Base-by-base conservation (phyloP, 2,888 invertebrate species). In the Acrocyrtus sp. region DNA sequence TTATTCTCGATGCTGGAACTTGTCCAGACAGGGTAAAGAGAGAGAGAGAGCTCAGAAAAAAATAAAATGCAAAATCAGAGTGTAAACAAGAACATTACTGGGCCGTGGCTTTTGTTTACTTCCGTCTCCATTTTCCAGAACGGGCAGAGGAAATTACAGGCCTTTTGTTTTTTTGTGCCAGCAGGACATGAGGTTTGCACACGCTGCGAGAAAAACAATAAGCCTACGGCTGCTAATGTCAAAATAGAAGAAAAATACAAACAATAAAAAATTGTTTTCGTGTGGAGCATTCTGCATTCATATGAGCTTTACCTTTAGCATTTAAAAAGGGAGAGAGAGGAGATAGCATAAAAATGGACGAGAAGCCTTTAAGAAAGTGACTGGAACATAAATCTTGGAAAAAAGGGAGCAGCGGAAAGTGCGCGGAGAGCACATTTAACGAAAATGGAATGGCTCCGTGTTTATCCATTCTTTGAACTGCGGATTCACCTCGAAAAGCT, bases 331-430 rank as follows among this genome's bases (percentile, higher is more conserved):
- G 34, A n/a, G n/a, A n/a, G n/a, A n/a, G 34, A 34, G 5, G 34
- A 56, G 48, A 54, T 24, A 60, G 41, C n/a, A n/a, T n/a, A n/a
- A n/a, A n/a, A n/a, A n/a, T n/a, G n/a, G n/a, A n/a, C n/a, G 29
- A 51, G 29, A 29, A 61, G 21, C 41, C 50, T 17, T 67, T 67
- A 29, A 67, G 53, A 54, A 47, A 26, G 61, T 61, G 61, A 61
- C 61, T 61, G 6, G 58, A 21, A 29, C 47, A 69, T 68, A 68
- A 61, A 68, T 68, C 68, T 67, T 47, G 19, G n/a, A 39, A 48
- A 41, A 56, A 22, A 22, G 56, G 50, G 24, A 15, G 24, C 34
- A 34, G 12, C n/a, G n/a, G n/a, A n/a, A n/a, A n/a, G n/a, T n/a
- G n/a, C n/a, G n/a, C n/a, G n/a, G 12, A 34, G 6, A 34, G 12